Evolutionary conservation across 2,888 invertebrate genomes (phyloP).

Genomic region (Trissolcus brochymenae): DNA sequence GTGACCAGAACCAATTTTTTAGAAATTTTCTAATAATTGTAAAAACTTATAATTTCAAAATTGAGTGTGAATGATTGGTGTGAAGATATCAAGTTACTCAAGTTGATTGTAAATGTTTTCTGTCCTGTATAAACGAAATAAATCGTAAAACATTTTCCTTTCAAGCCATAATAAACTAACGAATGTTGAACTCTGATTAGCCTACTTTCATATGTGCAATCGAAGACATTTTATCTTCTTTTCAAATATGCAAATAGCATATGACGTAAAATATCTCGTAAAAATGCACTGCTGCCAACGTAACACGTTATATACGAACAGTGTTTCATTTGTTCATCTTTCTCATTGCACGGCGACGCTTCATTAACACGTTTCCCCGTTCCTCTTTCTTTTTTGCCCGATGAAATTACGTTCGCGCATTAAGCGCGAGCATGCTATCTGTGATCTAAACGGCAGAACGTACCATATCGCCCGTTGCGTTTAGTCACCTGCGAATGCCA

Average conservation of each 20-base stretch:
- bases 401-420: slow-evolving; percentile 55
- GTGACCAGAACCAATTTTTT: too few species aligned
- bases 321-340: slow-evolving; percentile 54
- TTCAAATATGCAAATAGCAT: slow-evolving; percentile 13
- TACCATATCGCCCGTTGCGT: slow-evolving; percentile 43
- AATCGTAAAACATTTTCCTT: not conserved
- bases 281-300: slow-evolving; percentile 22
- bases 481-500: slow-evolving; percentile 52
- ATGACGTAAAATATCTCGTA: slow-evolving; percentile 17
- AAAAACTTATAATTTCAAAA: too few species aligned
- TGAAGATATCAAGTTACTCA: too few species aligned
- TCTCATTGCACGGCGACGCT: slow-evolving; percentile 43
- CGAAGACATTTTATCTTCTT: slow-evolving; percentile 19
- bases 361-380: slow-evolving; percentile 49
- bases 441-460: slow-evolving; percentile 51
- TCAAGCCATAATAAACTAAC: not conserved
- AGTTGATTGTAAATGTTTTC: too few species aligned
- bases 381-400: slow-evolving; percentile 20
- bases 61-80: too few species aligned
- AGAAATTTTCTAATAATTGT: too few species aligned
- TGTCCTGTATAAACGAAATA: too few species aligned
- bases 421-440: slow-evolving; percentile 50
- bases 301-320: slow-evolving; percentile 18
- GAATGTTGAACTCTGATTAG: slow-evolving; percentile 1
- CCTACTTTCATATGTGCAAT: slow-evolving; percentile 14